phyloP scores from a whole-genome alignment of 2,113 vertebrate species.

The Dipodomys stephensi region DNA sequence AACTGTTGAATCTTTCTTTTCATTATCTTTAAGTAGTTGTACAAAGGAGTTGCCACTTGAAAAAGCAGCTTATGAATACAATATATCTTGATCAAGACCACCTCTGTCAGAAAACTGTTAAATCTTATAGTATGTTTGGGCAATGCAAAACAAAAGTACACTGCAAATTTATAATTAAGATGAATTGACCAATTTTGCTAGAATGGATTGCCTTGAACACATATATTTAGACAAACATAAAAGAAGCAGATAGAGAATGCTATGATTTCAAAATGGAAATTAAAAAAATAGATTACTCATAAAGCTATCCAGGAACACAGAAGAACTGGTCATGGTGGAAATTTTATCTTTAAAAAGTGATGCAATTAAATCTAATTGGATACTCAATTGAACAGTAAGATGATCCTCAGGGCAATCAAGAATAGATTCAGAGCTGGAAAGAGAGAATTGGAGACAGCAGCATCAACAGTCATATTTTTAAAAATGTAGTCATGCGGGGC shows the following conservation, averaged over 20 bases:
- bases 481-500: constrained; percentile 10
- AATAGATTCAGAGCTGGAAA: constrained; percentile 57
- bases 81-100: no score
- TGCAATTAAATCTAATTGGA: constrained; percentile 77
- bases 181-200: constrained; percentile 63
- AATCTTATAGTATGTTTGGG: constrained; percentile 12
- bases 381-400: constrained; percentile 67
- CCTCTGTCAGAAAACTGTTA: constrained; percentile 9
- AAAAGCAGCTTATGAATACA: no score
- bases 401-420: constrained; percentile 60
- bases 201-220: constrained; percentile 35
- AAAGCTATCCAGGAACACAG: constrained; percentile 64
- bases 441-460: constrained; percentile 50
- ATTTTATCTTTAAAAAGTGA: constrained; percentile 75
- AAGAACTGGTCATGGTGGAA: constrained; percentile 68
- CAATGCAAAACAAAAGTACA: constrained; percentile 16
- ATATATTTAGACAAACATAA: constrained; percentile 58
- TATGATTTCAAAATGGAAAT: constrained; percentile 66
- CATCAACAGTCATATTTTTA: constrained; percentile 54
- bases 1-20: constrained; percentile 14
- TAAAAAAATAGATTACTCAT: constrained; percentile 62
- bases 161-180: constrained; percentile 63
- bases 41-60: no score
- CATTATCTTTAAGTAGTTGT: no score
- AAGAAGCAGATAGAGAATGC: constrained; percentile 64